Conservation (phyloP, 2,797 vertebrate species). For the Lagodon rhomboides region DNA sequence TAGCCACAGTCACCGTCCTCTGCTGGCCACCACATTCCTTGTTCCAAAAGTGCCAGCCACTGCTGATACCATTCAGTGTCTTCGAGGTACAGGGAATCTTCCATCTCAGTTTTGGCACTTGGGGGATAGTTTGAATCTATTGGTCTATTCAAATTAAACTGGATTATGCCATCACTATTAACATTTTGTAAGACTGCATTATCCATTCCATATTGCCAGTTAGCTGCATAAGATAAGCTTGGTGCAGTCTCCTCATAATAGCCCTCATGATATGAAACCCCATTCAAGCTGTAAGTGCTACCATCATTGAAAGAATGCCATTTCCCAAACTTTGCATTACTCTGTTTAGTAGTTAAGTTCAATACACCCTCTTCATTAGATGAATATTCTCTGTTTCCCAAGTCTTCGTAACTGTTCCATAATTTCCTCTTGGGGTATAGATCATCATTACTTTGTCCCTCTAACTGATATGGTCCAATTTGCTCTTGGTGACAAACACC, state of each 20-base stretch:
- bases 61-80: constrained; percentile 92
- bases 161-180: constrained; percentile 72
- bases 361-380: constrained; percentile 84
- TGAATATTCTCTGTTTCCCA: constrained; percentile 68
- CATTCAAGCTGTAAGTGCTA: constrained; percentile 87
- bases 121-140: constrained; percentile 85
- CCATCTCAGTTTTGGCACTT: constrained; percentile 80
- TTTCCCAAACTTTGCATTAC: constrained; percentile 83
- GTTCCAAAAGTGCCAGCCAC: constrained; percentile 93
- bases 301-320: constrained; percentile 80
- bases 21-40: constrained; percentile 96
- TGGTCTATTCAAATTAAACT: constrained; percentile 63
- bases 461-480: constrained; percentile 49
- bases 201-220: constrained; percentile 80
- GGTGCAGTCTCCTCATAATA: constrained; percentile 87
- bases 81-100: constrained; percentile 85
- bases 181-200: constrained; percentile 69
- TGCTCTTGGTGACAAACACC: constrained; percentile 63
- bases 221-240: constrained; percentile 85
- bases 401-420: constrained; percentile 79
- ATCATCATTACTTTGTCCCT: constrained; percentile 57
- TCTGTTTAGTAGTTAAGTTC: constrained; percentile 91
- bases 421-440: constrained; percentile 66
- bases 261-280: constrained; percentile 87
- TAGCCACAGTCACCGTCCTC: constrained; percentile 95